These are phyloP conservation scores for Lagopus muta DNA, from an alignment of 2,113 vertebrate genomes.

Conservation along the genomic window DNA sequence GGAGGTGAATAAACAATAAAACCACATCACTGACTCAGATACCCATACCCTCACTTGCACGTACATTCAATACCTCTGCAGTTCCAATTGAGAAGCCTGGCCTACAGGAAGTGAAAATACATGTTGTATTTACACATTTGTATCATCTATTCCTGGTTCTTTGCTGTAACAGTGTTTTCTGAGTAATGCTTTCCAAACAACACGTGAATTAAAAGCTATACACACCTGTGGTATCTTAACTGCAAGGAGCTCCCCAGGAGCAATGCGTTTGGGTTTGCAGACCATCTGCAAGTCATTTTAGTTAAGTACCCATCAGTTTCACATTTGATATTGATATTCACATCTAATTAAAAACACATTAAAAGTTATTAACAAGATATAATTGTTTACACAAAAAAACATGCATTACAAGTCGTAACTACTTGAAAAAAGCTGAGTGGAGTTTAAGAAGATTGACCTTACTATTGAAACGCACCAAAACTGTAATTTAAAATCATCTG, in stretches of 20 bases:
- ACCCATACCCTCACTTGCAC: background rate
- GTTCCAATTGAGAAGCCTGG: background rate
- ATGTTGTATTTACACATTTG: background rate
- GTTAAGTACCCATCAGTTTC: conserved; percentile 85
- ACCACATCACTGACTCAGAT: fast-evolving
- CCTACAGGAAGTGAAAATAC: background rate
- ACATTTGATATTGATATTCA: conserved; percentile 85
- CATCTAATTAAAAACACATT: conserved; percentile 80
- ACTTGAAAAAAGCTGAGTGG: background rate
- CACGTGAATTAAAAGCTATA: background rate
- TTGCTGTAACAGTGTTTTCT: background rate
- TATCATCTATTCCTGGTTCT: background rate
- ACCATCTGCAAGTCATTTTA: conserved; percentile 92
- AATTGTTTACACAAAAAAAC: background rate
- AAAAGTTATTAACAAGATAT: conserved; percentile 46
- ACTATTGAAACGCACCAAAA: background rate
- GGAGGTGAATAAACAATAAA: background rate
- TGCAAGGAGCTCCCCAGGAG: conserved; percentile 71
- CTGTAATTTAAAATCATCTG: background rate
- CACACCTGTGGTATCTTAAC: conserved; percentile 81
- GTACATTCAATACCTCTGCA: background rate
- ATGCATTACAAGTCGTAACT: background rate
- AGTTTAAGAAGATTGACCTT: background rate
- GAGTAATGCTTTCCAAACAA: background rate
- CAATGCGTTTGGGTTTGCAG: conserved; percentile 49